These are phyloP conservation scores for Trissolcus japonicus DNA, from an alignment of 2,888 invertebrate genomes.

Conservation along the genomic window DNA sequence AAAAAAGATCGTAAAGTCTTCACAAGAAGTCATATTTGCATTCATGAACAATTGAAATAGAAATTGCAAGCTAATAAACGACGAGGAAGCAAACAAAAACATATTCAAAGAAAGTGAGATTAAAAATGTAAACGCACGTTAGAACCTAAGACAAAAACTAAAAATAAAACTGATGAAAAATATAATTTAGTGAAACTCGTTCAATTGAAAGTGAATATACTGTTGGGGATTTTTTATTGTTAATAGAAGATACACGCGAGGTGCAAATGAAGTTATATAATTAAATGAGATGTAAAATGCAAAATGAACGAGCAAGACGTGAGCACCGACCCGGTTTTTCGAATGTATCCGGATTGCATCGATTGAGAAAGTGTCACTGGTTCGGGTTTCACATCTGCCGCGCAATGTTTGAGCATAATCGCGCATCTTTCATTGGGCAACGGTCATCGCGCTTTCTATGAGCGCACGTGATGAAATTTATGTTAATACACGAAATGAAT, in stretches of 20 bases:
- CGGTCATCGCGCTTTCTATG: conserved; percentile 59
- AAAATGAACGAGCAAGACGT: conserved; percentile 11
- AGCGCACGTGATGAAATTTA: conserved; percentile 48
- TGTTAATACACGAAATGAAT: conserved; percentile 37
- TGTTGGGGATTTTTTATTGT: background rate
- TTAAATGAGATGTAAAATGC: conserved; percentile 3
- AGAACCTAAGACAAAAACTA: background rate
- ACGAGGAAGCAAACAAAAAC: too few species aligned
- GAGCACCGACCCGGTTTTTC: conserved; percentile 53
- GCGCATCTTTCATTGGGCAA: conserved; percentile 55
- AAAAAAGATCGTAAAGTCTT: background rate
- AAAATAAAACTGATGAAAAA: background rate
- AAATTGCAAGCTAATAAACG: conserved; percentile 12
- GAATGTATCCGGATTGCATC: conserved; percentile 51
- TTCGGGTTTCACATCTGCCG: conserved; percentile 59
- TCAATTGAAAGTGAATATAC: background rate
- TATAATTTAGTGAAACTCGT: background rate
- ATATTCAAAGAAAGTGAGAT: conserved; percentile 13
- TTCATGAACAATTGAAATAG: conserved; percentile 14
- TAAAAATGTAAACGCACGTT: background rate
- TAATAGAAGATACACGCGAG: background rate
- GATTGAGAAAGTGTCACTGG: conserved; percentile 60
- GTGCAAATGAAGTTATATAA: background rate
- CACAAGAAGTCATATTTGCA: background rate
- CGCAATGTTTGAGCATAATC: conserved; percentile 40